A percentile compares a stretch with the other conserved stretches of the same genome.
phyloP scores from a whole-genome alignment of 2,888 invertebrate species.

The Clanis bilineata region DNA sequence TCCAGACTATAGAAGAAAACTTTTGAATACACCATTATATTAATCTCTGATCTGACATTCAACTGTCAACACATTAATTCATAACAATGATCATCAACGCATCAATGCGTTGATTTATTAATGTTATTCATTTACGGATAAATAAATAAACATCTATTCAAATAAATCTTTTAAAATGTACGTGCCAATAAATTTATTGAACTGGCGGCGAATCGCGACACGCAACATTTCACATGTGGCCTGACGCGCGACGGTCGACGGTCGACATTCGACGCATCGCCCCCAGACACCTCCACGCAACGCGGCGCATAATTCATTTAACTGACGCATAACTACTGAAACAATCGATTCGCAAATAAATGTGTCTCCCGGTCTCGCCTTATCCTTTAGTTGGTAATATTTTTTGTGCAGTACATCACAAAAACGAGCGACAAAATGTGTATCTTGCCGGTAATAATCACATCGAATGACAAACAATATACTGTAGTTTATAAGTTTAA shows the following conservation, averaged over 20 bases:
- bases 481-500: too few relatives aligned
- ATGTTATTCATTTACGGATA: background rate
- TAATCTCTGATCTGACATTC: background rate
- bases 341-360: constrained; percentile 7
- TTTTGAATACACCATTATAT: too few relatives aligned
- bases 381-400: background rate
- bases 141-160: background rate
- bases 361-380: background rate
- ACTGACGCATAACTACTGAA: constrained; percentile 11
- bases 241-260: constrained; percentile 14
- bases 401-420: background rate
- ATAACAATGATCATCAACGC: background rate
- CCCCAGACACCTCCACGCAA: constrained; percentile 25
- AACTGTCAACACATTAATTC: background rate
- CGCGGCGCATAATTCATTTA: constrained; percentile 17
- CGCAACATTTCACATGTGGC: constrained; percentile 25
- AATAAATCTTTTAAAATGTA: constrained; percentile 10
- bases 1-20: too few relatives aligned
- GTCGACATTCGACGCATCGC: too few relatives aligned
- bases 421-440: background rate
- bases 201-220: constrained; percentile 19
- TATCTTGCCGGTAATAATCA: too few relatives aligned
- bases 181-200: constrained; percentile 28
- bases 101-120: background rate
- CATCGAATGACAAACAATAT: too few relatives aligned